Base-by-base conservation (phyloP, 2,797 vertebrate species). In the Thaleichthys pacificus region DNA sequence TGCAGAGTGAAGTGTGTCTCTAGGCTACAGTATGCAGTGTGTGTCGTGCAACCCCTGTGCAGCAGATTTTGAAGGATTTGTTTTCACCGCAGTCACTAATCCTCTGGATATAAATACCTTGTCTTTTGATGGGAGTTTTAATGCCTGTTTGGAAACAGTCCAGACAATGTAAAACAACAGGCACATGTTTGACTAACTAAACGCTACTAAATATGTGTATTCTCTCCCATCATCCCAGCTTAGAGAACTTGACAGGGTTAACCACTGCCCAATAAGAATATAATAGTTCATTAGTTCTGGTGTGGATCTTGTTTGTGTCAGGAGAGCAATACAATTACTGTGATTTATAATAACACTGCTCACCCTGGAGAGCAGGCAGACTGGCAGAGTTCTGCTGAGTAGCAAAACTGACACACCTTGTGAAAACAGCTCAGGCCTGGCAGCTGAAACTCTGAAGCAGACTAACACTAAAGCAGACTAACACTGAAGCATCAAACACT, bases 171-270 rank as follows among this genome's bases (percentile, higher is more conserved):
- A 26, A 68, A 73, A 78, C 68, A 78, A 80, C 75, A 76, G 77
- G 65, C 62, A 78, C 71, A 80, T 73, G 75, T 81, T 81, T 77
- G 69, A 63, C 74, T 73, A 70, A 76, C 77, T 71, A 73, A 79
- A 77, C 68, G 32, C 32, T 62, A 69, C 69, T 75, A 69, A 77
- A 67, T 67, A 66, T 51, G 19, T 64, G 38, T 11, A 4, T 54
- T 69, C 22, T n/a, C 70, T 80, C 74, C 61, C 35, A 26, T 8
- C 26, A 47, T 11, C 42, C 70, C 72, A 65, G 35, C 65, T 68
- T 61, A 68, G 63, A 71, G 63, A 69, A 63, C 63, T 73, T 77
- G 68, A 70, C 38, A 11, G 66, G 69, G 67, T 66, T 74, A 72
- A 70, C 70, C 51, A 61, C 11, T 21, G 47, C 61, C 17, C 30